phyloP scores from a whole-genome alignment of 30 jellyfish, hydroid and myxozoan species.

The Cassiopea andromeda region DNA sequence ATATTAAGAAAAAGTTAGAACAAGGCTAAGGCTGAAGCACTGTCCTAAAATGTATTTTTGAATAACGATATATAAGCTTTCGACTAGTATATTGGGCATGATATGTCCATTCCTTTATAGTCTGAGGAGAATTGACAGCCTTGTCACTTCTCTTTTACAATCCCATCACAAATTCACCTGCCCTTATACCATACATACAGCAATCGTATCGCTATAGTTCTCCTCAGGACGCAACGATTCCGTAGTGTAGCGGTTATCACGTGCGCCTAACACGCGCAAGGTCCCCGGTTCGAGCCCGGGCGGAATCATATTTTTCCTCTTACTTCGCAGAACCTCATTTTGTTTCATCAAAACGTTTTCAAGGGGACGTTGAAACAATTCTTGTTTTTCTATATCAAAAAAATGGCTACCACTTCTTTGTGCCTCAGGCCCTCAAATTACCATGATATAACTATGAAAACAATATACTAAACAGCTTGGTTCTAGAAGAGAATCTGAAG shows the following conservation, averaged over 20 bases:
- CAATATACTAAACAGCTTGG: too few species aligned
- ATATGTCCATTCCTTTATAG: too few species aligned
- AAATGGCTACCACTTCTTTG: neutral
- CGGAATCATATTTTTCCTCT: conserved; percentile 45
- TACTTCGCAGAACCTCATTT: neutral
- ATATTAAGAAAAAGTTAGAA: too few species aligned
- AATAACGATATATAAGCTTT: too few species aligned
- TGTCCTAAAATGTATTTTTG: too few species aligned
- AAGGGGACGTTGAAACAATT: neutral
- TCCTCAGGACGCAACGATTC: conserved; percentile 13
- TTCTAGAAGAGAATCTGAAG: too few species aligned
- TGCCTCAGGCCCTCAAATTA: neutral
- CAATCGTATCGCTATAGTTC: neutral
- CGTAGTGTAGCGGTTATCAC: conserved; percentile 72
- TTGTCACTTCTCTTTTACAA: neutral
- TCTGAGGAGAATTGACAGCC: neutral
- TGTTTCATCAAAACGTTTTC: neutral
- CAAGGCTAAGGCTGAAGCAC: too few species aligned
- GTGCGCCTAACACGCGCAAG: conserved; percentile 77
- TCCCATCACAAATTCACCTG: neutral
- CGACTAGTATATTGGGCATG: too few species aligned
- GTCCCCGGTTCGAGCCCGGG: conserved; percentile 80
- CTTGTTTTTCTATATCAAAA: neutral
- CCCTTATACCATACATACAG: neutral
- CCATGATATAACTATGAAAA: too few species aligned